Base-by-base conservation (phyloP, 2,888 invertebrate species). In the Polylopha cassiicola region DNA sequence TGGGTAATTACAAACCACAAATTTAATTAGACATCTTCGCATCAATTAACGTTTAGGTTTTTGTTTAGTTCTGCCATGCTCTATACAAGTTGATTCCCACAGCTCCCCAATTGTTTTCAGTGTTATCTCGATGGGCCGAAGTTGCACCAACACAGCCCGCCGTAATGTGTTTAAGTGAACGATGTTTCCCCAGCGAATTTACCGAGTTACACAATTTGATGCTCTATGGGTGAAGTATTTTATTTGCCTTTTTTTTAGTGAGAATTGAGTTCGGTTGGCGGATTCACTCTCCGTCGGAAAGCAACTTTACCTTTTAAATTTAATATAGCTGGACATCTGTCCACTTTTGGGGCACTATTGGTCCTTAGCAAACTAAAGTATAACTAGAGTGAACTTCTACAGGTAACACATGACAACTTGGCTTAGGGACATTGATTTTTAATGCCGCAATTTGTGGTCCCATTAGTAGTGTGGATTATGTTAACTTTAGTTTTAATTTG, bases 131-230 rank as follows among this genome's bases (percentile, higher is more conserved):
- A 52, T 49, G 71, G 72, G 62, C 58, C 48, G 60, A 77, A 79
- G 73, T 84, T 80, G 58, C 58, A 50, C 60, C 59, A 63, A 62
- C 63, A 60, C 54, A 63, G 61, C 58, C 61, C 60, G 55, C 54
- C 51, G 68, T 82, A 81, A 82, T 81, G 74, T 73, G 78, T 71
- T 72, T 82, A 82, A 84, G 77, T 84, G 84, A 84, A 70, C 70
- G 84, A 84, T 84, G 82, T 75, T 68, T 58, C 82, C 80, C 82
- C 51, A 50, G 84, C 51, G 84, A 62, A 75, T 80, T 76, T 69
- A 65, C 63, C 61, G 64, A 66, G 67, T 68, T 74, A 59, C 60
- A 60, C 63, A 66, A 66, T 72, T 70, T 67, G 61, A 71, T 73
- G 65, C 58, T 66, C 37, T 57, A 56, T 58, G 53, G 53, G 58